Conservation (phyloP, 2,888 invertebrate genomes). For the Melinopterus prodromus region DNA sequence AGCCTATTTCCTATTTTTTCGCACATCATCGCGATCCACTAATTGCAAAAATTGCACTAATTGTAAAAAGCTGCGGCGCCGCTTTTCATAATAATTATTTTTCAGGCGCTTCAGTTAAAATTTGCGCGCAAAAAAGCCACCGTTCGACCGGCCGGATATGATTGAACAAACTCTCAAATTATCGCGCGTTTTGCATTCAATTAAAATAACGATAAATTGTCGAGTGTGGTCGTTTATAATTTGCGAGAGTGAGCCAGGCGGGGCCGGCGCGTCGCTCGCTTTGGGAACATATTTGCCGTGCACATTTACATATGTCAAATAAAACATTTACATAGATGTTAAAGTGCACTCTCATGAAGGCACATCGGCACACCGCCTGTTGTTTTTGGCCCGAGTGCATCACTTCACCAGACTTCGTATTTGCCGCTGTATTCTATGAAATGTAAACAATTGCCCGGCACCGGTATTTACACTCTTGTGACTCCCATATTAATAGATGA, state of each 20-base stretch:
- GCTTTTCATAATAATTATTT: background rate
- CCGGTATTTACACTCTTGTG: constrained; percentile 17
- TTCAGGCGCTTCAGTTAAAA: background rate
- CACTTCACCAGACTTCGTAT: constrained; percentile 18
- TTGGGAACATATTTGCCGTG: constrained; percentile 9
- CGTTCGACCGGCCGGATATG: background rate
- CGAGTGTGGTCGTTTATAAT: background rate
- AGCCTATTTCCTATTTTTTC: too few relatives aligned
- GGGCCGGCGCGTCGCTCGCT: background rate
- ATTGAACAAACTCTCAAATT: constrained; percentile 4
- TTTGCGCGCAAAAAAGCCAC: background rate
- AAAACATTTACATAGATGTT: constrained; percentile 27
- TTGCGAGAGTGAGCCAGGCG: background rate
- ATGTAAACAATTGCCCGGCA: constrained; percentile 13
- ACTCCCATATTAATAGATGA: background rate
- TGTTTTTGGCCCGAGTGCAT: constrained; percentile 14
- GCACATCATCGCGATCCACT: too few relatives aligned
- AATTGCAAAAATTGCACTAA: too few relatives aligned
- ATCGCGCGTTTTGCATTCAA: background rate
- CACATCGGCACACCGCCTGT: background rate
- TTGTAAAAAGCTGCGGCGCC: background rate
- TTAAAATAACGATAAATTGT: background rate
- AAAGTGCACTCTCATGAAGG: constrained; percentile 19
- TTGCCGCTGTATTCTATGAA: constrained; percentile 19
- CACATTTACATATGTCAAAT: constrained; percentile 25